Evolutionary conservation across 2,888 invertebrate genomes (phyloP).

Genomic region (Amiota mariae): DNA sequence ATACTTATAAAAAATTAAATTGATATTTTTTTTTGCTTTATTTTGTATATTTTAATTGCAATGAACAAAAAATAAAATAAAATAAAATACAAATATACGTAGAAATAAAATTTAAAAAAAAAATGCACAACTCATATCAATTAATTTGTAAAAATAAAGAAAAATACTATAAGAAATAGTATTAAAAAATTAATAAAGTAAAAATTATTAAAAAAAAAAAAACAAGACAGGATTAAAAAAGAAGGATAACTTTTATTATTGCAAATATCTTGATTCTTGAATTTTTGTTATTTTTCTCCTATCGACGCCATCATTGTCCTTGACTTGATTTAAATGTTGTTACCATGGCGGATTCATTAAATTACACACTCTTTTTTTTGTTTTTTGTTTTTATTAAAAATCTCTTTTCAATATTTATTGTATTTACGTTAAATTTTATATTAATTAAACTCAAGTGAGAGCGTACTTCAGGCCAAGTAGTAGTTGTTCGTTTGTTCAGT

Average conservation of each 20-base stretch:
- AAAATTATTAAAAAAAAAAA: neutral
- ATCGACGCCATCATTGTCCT: neutral
- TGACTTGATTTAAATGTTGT: slow-evolving; percentile 10
- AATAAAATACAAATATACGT: no score
- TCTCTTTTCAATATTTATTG: neutral
- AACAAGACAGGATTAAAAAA: neutral
- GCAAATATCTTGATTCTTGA: no score
- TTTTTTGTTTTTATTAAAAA: neutral
- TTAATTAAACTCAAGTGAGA: slow-evolving; percentile 13
- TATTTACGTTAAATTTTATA: slow-evolving; percentile 13
- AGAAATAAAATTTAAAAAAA: no score
- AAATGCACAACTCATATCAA: neutral
- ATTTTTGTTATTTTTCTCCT: neutral
- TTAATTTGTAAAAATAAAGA: neutral
- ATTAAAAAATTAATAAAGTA: slow-evolving; percentile 18
- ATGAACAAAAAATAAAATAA: no score
- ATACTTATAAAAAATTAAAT: no score
- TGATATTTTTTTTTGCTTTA: no score
- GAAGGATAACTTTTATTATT: neutral
- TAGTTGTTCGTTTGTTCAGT: neutral
- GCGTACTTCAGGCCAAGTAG: neutral
- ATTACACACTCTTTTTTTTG: neutral
- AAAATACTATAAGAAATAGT: neutral
- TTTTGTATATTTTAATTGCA: no score
- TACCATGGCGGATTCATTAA: neutral